Base-by-base conservation (phyloP, 2,888 invertebrate species). In the Amphipyra tragopoginis region DNA sequence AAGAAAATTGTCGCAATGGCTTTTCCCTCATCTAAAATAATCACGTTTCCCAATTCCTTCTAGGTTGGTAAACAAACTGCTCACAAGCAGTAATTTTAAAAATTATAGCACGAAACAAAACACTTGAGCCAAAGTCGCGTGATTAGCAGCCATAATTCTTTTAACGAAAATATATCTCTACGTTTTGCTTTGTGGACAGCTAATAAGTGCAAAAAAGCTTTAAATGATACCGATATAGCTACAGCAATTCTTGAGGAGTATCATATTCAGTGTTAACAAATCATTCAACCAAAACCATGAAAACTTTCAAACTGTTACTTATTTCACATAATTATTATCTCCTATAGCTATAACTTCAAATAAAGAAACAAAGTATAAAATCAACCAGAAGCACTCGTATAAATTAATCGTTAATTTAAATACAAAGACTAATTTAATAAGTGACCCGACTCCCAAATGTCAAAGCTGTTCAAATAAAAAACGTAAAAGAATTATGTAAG, bases 351-450 rank as follows among this genome's bases (percentile, higher is more conserved):
- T 9, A n/a, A 21, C 29, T 15, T 5, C 29, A 21, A 42, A 45
- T 21, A 45, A 51, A 42, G 11, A 70, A 55, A 52, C 49, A 45
- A 45, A n/a, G 53, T 50, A 48, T 5, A 57, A 64, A 71, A 50
- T 63, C 72, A 81, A 79, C 71, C 86, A 84, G 87, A 80, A 88
- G 85, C 86, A 77, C 82, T 83, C 85, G 79, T 77, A 83, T 82
- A 92, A 90, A 93, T 93, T 93, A 93, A 93, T 92, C 90, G 91
- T 91, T 86, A 86, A 93, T 94, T 93, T 93, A 93, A 94, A 94
- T 93, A 94, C 93, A 94, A 94, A 93, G 91, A 90, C 92, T 94
- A 93, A 94, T 94, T 94, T 94, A 94, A 94, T 93, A 94, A 93
- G 93, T 93, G 93, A 90, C 89, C 92, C 90, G 87, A 88, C 91